Conservation (phyloP, 2,113 vertebrate genomes). For the Cervus canadensis region DNA sequence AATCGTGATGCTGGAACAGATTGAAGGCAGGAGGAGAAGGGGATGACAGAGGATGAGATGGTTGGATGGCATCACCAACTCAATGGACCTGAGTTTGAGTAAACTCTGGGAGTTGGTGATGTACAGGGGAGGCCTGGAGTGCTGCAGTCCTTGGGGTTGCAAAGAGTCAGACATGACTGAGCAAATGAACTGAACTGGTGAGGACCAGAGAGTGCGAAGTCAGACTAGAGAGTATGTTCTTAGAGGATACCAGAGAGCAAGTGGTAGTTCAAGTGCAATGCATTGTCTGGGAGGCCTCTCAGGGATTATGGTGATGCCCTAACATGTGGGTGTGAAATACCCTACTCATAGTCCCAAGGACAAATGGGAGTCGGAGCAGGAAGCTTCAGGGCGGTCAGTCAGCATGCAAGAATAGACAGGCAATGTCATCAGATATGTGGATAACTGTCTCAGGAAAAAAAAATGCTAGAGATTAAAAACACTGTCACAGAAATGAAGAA, state of each 20-base stretch:
- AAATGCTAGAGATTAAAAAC: background rate
- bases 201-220: background rate
- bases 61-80: background rate
- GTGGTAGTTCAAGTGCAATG: no score
- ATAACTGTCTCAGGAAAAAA: background rate
- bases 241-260: background rate
- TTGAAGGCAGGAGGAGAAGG: background rate
- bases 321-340: background rate
- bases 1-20: background rate
- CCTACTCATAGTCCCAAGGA: background rate
- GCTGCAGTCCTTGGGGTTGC: rapidly evolving
- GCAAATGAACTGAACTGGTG: background rate
- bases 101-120: background rate
- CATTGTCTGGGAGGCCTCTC: rapidly evolving
- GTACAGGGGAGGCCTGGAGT: background rate
- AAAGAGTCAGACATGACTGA: background rate
- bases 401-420: background rate
- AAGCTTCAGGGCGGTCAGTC: no score
- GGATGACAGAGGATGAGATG: rapidly evolving
- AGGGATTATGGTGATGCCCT: background rate
- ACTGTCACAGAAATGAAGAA: background rate
- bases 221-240: background rate
- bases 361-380: rapidly evolving
- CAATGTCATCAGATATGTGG: background rate
- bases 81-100: background rate